These are phyloP conservation scores for Hermaeophaga mercurialis DNA, from an alignment of 2,888 invertebrate species.

Conservation along the genomic window DNA sequence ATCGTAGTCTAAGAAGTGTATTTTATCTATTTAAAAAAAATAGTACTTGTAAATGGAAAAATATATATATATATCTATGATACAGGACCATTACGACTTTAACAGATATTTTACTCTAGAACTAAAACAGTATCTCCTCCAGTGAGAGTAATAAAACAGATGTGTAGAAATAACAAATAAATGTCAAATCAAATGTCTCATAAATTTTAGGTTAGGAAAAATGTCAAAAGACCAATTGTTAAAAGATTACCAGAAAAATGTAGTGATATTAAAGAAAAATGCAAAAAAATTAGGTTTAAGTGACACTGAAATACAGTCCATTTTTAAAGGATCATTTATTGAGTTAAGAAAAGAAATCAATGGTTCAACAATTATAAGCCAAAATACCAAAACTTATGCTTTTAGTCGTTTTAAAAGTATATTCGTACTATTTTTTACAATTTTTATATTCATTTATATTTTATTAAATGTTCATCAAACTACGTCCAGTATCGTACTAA, in stretches of 20 bases:
- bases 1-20: too few relatives aligned
- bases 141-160: too few relatives aligned
- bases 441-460: conserved; percentile 55
- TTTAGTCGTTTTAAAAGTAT: conserved; percentile 29
- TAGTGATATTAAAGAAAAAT: conserved; percentile 64
- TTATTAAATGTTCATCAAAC: conserved; percentile 65
- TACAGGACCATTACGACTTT: too few relatives aligned
- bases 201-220: conserved; percentile 35
- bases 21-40: too few relatives aligned
- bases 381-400: conserved; percentile 39
- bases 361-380: conserved; percentile 35
- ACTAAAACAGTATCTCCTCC: too few relatives aligned
- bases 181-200: too few relatives aligned
- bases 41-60: too few relatives aligned
- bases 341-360: conserved; percentile 52
- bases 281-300: conserved; percentile 65
- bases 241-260: conserved; percentile 62
- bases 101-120: too few relatives aligned
- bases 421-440: conserved; percentile 42
- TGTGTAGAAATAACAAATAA: too few relatives aligned
- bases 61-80: too few relatives aligned
- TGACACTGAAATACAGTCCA: conserved; percentile 66
- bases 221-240: conserved; percentile 55
- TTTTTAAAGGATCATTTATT: conserved; percentile 64
- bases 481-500: conserved; percentile 68